Conservation (phyloP, 2,797 vertebrate species). For the Galagoides demidoff region DNA sequence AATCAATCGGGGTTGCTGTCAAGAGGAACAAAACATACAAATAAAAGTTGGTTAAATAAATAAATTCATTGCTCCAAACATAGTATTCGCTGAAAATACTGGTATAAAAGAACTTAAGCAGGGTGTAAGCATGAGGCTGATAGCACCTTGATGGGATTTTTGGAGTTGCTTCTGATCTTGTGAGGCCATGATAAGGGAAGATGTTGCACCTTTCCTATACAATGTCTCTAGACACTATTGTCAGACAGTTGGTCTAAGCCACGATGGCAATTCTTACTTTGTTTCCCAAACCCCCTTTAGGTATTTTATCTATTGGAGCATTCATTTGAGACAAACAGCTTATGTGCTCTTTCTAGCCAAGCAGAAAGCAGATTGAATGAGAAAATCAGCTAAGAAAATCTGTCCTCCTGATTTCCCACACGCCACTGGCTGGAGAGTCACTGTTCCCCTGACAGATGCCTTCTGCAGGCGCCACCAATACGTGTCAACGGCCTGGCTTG, state of each 20-base stretch:
- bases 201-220: constrained; percentile 44
- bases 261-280: constrained; percentile 43
- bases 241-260: constrained; percentile 63
- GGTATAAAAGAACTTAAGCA: not conserved
- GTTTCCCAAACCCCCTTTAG: constrained; percentile 70
- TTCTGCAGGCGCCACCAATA: not conserved
- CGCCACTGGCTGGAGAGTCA: constrained; percentile 44
- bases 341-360: constrained; percentile 67
- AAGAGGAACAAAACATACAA: not conserved
- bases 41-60: constrained; percentile 29
- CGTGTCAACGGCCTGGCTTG: constrained; percentile 7
- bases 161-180: constrained; percentile 27
- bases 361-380: constrained; percentile 69
- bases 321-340: constrained; percentile 78
- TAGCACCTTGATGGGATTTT: not conserved
- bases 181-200: not conserved
- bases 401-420: constrained; percentile 53
- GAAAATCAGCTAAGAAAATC: constrained; percentile 68
- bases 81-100: not conserved
- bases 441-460: not conserved
- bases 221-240: constrained; percentile 13
- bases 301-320: constrained; percentile 71
- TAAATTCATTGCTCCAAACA: not conserved
- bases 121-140: not conserved
- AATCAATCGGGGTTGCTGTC: not conserved